These are phyloP conservation scores for Chydorus sphaericus DNA, from an alignment of 2,888 invertebrate genomes.

Conservation along the genomic window DNA sequence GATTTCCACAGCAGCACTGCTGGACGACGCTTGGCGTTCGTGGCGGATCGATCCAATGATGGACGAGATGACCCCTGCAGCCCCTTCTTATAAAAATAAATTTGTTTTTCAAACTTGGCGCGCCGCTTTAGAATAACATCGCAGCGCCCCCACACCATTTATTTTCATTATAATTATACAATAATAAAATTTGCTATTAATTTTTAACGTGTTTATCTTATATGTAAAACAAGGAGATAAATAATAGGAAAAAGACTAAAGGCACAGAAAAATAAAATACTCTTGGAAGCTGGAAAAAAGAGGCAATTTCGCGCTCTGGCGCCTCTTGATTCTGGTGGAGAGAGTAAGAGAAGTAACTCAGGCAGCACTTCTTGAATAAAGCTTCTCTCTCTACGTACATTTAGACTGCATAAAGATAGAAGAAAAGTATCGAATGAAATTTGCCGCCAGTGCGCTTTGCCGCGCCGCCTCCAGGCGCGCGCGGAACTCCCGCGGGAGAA, in stretches of 20 bases:
- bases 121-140: too few species aligned
- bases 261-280: too few species aligned
- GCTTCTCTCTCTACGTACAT: background rate
- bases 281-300: too few species aligned
- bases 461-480: background rate
- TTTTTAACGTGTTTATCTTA: too few species aligned
- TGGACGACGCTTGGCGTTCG: background rate
- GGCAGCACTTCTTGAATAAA: too few species aligned
- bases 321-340: background rate
- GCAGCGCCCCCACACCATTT: too few species aligned
- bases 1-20: constrained; percentile 11
- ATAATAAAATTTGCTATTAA: too few species aligned
- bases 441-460: background rate
- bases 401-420: background rate
- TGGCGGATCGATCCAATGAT: too few species aligned
- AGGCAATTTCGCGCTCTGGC: background rate
- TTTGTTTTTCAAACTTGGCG: too few species aligned
- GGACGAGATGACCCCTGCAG: too few species aligned
- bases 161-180: too few species aligned
- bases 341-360: background rate
- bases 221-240: background rate
- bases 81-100: too few species aligned
- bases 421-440: constrained; percentile 4
- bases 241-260: background rate
- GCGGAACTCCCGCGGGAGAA: background rate